Conservation (phyloP, 2,888 invertebrate species). For the Nezara viridula region DNA sequence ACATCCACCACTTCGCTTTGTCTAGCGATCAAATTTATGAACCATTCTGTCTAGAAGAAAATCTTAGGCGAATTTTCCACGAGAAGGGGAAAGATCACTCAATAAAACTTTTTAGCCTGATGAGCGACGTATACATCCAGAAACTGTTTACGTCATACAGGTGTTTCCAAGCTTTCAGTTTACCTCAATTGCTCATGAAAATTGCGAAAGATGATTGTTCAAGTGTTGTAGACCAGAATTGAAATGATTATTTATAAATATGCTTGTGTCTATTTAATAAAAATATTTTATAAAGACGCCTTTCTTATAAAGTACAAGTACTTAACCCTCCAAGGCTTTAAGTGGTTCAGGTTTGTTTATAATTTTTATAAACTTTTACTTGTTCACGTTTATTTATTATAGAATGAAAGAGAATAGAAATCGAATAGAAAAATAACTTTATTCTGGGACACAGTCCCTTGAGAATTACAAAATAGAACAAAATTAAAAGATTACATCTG, state of each 20-base stretch:
- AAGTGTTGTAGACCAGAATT: background rate
- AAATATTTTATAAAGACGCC: background rate
- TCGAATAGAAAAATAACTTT: too few species aligned
- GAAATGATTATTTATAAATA: background rate
- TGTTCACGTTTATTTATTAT: too few species aligned
- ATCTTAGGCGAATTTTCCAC: conserved; percentile 28
- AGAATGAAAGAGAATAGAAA: too few species aligned
- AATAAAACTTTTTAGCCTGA: conserved; percentile 50
- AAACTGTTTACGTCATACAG: conserved; percentile 50
- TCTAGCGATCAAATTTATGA: conserved; percentile 59
- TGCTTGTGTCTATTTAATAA: background rate
- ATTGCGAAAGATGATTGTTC: background rate
- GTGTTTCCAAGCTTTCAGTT: conserved; percentile 35
- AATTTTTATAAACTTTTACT: too few species aligned
- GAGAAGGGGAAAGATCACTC: conserved; percentile 54
- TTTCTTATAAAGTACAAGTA: too few species aligned
- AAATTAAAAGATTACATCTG: too few species aligned
- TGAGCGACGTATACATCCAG: conserved; percentile 55
- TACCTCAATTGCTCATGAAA: conserved; percentile 20
- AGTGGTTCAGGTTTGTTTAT: too few species aligned
- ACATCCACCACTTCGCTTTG: conserved; percentile 60
- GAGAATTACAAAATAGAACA: too few species aligned
- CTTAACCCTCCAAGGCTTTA: too few species aligned
- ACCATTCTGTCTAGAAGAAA: conserved; percentile 53
- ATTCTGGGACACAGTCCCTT: too few species aligned